These are phyloP conservation scores for Rhopalosiphum maidis DNA, from an alignment of 1,140 invertebrate species.

Conservation along the genomic window DNA sequence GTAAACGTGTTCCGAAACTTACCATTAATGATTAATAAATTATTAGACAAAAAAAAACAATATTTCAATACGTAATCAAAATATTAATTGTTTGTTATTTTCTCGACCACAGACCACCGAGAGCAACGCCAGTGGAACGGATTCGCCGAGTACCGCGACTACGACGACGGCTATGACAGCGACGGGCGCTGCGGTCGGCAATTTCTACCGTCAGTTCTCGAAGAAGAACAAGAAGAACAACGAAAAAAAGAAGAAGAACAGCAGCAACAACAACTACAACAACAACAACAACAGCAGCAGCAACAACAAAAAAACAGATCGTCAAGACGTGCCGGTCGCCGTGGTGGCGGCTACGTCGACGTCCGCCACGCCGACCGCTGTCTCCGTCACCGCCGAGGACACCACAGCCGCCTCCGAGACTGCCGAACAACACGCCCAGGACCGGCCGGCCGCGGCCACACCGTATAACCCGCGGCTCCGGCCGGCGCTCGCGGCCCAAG, in stretches of 20 bases:
- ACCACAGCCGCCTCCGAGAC: neutral
- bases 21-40: too few relatives aligned
- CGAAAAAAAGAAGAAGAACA: neutral
- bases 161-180: neutral
- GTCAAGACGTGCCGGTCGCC: neutral
- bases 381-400: too few relatives aligned
- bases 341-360: too few relatives aligned
- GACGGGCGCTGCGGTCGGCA: neutral
- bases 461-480: neutral
- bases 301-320: neutral
- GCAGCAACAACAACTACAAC: neutral
- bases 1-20: too few relatives aligned
- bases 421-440: neutral
- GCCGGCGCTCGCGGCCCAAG: neutral
- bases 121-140: neutral
- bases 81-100: neutral
- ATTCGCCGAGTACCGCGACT: neutral
- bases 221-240: neutral
- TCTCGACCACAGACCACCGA: neutral
- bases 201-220: conserved; percentile 44
- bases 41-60: too few relatives aligned
- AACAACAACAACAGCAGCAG: neutral
- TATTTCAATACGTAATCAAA: too few relatives aligned
- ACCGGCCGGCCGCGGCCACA: neutral
- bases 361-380: too few relatives aligned